Conservation (phyloP, 1,140 invertebrate species). For the Euschistus heros region DNA sequence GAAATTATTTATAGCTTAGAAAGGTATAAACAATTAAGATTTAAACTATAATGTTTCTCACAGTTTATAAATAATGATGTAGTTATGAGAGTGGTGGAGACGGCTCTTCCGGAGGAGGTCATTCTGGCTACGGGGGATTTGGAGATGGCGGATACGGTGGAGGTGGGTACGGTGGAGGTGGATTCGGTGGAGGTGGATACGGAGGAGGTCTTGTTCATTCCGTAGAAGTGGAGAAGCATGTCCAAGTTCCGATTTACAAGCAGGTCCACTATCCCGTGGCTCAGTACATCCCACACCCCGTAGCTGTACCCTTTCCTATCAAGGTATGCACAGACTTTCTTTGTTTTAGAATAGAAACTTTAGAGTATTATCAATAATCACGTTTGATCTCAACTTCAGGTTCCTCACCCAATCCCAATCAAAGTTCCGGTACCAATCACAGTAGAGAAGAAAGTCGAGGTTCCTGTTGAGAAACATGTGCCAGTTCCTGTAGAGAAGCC, state of each 20-base stretch:
- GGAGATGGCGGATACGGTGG: neutral
- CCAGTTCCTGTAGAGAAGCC: conserved; percentile 31
- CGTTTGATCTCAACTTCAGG: conserved; percentile 15
- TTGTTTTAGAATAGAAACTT: neutral
- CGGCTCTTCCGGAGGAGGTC: too few species aligned
- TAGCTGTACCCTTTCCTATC: neutral
- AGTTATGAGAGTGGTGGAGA: too few species aligned
- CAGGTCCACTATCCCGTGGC: neutral
- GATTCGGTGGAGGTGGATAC: neutral
- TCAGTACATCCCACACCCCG: conserved; percentile 18
- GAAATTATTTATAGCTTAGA: too few species aligned
- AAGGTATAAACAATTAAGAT: too few species aligned
- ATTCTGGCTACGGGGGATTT: too few species aligned
- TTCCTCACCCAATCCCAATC: conserved; percentile 26
- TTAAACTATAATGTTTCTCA: too few species aligned
- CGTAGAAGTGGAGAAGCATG: conserved; percentile 7
- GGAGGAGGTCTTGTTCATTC: neutral
- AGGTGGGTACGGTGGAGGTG: neutral
- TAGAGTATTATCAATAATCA: conserved; percentile 10
- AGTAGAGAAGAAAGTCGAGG: conserved; percentile 28
- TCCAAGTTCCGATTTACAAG: neutral
- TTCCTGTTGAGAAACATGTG: conserved; percentile 30
- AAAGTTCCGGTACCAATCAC: conserved; percentile 27
- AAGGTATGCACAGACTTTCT: neutral
- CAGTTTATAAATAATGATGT: too few species aligned